A percentile compares a stretch with the other conserved stretches of the same genome.
Conservation (phyloP, 2,888 invertebrate genomes). For the Corythucha ciliata region DNA sequence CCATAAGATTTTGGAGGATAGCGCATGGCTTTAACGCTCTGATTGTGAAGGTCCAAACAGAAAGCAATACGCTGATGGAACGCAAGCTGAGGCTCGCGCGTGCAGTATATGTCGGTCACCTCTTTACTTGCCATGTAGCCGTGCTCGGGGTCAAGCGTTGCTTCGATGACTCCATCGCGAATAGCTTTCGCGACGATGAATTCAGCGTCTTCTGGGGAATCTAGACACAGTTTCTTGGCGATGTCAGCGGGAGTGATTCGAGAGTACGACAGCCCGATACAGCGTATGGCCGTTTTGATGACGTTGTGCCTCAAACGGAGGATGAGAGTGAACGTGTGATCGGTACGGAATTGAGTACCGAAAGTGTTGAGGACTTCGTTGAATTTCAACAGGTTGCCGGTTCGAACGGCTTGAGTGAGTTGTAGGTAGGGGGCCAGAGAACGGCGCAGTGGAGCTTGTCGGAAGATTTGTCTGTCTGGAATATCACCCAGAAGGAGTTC, state of each 20-base stretch:
- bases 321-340: conserved; percentile 93
- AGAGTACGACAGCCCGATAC: conserved; percentile 93
- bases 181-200: conserved; percentile 98
- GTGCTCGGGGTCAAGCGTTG: conserved; percentile 87
- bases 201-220: conserved; percentile 95
- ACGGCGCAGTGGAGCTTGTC: conserved; percentile 79
- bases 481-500: conserved; percentile 94
- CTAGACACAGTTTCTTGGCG: conserved; percentile 83
- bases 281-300: conserved; percentile 94
- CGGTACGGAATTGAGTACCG: conserved; percentile 82
- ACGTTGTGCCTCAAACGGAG: conserved; percentile 95
- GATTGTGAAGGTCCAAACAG: conserved; percentile 95
- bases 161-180: conserved; percentile 96
- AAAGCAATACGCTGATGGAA: conserved; percentile 96
- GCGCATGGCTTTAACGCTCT: conserved; percentile 98
- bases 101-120: conserved; percentile 92
- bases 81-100: conserved; percentile 88
- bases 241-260: conserved; percentile 92
- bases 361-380: conserved; percentile 86
- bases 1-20: conserved; percentile 99
- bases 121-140: conserved; percentile 97
- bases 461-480: conserved; percentile 90
- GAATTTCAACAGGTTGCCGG: conserved; percentile 83
- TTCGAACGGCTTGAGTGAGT: conserved; percentile 90
- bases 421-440: conserved; percentile 93